Evolutionary conservation across 2,888 invertebrate genomes (phyloP).

Genomic region (Hypselothyrea guttata): DNA sequence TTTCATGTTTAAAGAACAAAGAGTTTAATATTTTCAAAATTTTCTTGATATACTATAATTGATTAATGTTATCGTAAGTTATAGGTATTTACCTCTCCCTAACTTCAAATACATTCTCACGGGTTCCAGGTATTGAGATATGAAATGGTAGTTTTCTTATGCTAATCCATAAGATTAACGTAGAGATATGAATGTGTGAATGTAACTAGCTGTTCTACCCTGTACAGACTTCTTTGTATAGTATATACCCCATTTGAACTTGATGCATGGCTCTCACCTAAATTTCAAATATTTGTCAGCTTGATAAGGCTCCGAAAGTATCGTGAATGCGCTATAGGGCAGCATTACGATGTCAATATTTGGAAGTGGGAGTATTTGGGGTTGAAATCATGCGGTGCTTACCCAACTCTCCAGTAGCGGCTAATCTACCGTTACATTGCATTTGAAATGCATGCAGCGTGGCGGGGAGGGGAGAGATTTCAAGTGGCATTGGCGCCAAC

Average conservation of each 20-base stretch:
- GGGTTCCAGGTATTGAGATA: neutral
- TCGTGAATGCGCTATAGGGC: slow-evolving; percentile 24
- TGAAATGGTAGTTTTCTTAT: no score
- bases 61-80: no score
- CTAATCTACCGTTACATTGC: slow-evolving; percentile 51
- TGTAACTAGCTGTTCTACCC: neutral
- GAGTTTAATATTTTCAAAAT: no score
- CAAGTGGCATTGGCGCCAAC: slow-evolving; percentile 77
- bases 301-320: slow-evolving; percentile 58
- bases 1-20: no score
- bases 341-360: neutral
- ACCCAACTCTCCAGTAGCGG: slow-evolving; percentile 6
- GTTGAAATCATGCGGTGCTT: slow-evolving; percentile 7
- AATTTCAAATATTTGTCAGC: slow-evolving; percentile 71
- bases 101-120: neutral
- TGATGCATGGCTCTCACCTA: slow-evolving; percentile 44
- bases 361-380: neutral
- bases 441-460: slow-evolving; percentile 39
- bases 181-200: neutral
- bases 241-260: slow-evolving; percentile 10
- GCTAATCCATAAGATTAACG: neutral
- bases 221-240: slow-evolving; percentile 16
- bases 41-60: no score
- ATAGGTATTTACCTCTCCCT: neutral
- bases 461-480: slow-evolving; percentile 18